Conservation (phyloP, 2,113 vertebrate species). For the Upupa epops region DNA sequence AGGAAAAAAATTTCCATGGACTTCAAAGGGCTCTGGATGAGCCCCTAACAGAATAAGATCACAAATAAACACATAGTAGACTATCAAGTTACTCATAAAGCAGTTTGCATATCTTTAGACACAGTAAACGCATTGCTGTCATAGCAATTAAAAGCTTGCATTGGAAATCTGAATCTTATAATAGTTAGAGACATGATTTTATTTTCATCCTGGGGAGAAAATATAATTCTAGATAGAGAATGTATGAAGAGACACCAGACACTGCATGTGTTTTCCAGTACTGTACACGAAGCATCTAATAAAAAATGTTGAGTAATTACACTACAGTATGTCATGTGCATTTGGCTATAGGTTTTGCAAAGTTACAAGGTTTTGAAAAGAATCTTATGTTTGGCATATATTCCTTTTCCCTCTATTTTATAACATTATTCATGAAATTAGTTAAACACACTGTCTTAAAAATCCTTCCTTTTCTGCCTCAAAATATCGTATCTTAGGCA, state of each 20-base stretch:
- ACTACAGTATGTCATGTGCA: background rate
- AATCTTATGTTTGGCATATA: background rate
- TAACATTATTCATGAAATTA: background rate
- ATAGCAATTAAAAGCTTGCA: conserved; percentile 4
- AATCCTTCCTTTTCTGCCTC: background rate
- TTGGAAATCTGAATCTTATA: background rate
- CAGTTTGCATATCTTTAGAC: conserved; percentile 27
- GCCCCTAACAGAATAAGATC: conserved; percentile 28
- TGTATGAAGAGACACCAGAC: background rate
- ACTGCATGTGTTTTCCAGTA: background rate
- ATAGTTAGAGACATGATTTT: background rate
- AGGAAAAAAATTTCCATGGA: background rate
- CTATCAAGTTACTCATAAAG: background rate
- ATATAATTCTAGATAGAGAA: background rate
- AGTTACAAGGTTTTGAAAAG: background rate
- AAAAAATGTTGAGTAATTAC: background rate
- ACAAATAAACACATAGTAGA: conserved; percentile 25
- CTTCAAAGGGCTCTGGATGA: conserved; percentile 44
- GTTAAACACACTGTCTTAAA: background rate
- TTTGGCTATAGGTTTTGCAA: background rate
- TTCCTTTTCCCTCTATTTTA: background rate
- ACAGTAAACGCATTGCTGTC: conserved; percentile 27
- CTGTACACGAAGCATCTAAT: background rate
- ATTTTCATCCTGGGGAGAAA: background rate
- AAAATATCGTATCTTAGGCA: background rate